Percentiles rank a stretch among this genome's conserved stretches.
Conservation (phyloP, 2,113 vertebrate species). For the Pantherophis guttatus region DNA sequence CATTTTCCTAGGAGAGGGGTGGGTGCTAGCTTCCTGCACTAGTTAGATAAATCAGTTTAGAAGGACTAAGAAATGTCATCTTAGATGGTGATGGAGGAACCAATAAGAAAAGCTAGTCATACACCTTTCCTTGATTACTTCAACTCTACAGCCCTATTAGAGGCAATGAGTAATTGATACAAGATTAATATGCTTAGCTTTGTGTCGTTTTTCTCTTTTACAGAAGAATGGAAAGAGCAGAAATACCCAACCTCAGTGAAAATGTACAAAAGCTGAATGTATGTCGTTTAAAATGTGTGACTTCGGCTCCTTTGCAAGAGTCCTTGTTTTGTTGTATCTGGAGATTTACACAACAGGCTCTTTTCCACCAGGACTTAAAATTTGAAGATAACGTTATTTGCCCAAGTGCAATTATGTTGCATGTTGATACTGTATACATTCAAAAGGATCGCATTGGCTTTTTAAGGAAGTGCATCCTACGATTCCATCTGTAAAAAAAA, state of each 20-base stretch:
- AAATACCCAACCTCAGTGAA: not conserved
- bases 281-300: not conserved
- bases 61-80: too few species aligned
- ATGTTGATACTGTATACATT: not conserved
- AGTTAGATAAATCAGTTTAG: too few species aligned
- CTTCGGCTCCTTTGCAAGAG: not conserved
- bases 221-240: constrained; percentile 11
- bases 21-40: too few species aligned
- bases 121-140: not conserved
- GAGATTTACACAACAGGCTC: not conserved
- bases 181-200: not conserved
- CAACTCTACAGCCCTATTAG: not conserved
- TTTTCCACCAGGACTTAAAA: not conserved
- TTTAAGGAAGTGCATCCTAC: not conserved
- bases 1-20: too few species aligned
- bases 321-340: not conserved
- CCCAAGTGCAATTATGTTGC: not conserved
- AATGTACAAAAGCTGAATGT: not conserved
- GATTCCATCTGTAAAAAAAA: not conserved
- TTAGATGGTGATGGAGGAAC: not conserved
- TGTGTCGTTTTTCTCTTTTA: not conserved
- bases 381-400: not conserved
- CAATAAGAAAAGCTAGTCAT: not conserved
- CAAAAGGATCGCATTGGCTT: not conserved
- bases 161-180: not conserved